Base-by-base conservation (phyloP, 2,113 vertebrate genomes). In the Triplophysa tibetana region DNA sequence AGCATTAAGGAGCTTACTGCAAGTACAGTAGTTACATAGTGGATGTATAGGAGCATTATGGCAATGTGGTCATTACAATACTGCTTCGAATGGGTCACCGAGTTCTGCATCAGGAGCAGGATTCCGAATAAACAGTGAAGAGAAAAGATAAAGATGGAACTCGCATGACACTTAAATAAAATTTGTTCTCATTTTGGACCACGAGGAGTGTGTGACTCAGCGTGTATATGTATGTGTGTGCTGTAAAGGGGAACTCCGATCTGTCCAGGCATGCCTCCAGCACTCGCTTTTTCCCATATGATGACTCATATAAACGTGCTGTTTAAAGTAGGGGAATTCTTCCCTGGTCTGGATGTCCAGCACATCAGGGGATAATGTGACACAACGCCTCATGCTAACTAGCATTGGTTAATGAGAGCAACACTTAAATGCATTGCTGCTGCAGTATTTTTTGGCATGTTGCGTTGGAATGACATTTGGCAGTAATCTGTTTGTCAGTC, bases 191-290 rank as follows among this genome's bases (percentile, higher is more conserved):
- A 21, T 58, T 58, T n/a, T 58, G 54, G 54, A 56, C 17, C 43
- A 8, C 24, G 21, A 41, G 33, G 33, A 69, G 77, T 63, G 82
- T 63, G 76, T 33, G 41, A 52, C 68, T 74, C 48, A 43, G 50
- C 29, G 33, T 60, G 23, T 50, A 7, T 65, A 1, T 26, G 21
- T 58, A 38, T 41, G 13, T 81, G 54, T 43, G 21, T 24, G 70
- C 78, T 81, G 19, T 45, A 64, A 78, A 81, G 85, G 83, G 85
- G 85, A 86, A 85, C 83, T 86, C 79, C 83, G 26, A 77, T 85
- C 26, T 43, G 68, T 74, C 73, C 79, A 81, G 85, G 85, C 81
- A 56, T 73, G 60, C 69, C 68, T 80, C 83, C 79, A 85, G 58
- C 54, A 19, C 78, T 69, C 73, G 54, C 56, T 75, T 78, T 82